Percentiles rank a stretch among this genome's conserved stretches.
These are phyloP conservation scores for Pavo muticus DNA, from an alignment of 2,113 vertebrate species.

Conservation along the genomic window DNA sequence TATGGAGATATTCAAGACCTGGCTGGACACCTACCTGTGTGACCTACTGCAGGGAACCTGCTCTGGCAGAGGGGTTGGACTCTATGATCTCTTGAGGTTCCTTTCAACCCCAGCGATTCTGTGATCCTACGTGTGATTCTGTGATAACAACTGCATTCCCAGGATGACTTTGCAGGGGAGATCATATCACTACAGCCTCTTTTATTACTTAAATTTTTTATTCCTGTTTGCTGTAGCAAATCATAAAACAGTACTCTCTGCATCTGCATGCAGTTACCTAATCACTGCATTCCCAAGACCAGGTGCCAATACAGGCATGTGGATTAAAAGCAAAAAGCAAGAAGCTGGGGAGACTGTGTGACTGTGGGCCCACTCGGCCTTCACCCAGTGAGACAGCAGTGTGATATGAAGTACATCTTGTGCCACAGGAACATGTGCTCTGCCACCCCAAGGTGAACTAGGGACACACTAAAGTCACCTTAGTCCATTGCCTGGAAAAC, in stretches of 20 bases:
- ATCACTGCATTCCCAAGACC: background rate
- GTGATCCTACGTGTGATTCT: no score
- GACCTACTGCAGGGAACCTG: no score
- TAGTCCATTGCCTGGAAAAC: background rate
- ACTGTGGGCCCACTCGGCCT: background rate
- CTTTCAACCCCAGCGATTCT: no score
- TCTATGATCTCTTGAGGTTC: no score
- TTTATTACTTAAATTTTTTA: background rate
- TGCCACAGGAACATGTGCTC: background rate
- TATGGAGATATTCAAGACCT: no score
- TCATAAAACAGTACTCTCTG: background rate
- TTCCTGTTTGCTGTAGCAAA: background rate
- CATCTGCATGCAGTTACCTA: background rate
- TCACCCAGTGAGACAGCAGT: background rate
- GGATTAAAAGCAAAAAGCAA: background rate
- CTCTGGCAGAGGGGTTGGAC: no score
- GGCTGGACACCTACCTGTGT: no score
- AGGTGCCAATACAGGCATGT: background rate
- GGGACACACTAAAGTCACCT: background rate
- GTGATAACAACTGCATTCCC: background rate
- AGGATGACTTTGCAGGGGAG: background rate
- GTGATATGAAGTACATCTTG: background rate
- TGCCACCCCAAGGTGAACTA: conserved; percentile 14
- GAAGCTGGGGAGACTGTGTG: background rate
- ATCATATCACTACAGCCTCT: background rate